Base-by-base conservation (phyloP, 2,797 vertebrate genomes). In the Pterois miles region DNA sequence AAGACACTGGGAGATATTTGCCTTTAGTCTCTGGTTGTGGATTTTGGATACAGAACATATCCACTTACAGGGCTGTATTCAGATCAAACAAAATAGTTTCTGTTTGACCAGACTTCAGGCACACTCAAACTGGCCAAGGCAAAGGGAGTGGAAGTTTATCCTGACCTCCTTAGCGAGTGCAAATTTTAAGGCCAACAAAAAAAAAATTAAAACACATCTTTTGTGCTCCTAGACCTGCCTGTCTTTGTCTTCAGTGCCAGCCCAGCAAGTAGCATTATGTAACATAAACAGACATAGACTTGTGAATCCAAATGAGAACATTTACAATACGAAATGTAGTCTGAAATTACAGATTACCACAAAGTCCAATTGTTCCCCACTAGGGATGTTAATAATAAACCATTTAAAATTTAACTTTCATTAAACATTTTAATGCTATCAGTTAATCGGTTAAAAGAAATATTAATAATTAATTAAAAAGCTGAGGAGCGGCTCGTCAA, bases 1-100 rank as follows among this genome's bases (percentile, higher is more conserved):
- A 77, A 85, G 72, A 87, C 66, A 81, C 77, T n/a, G 64, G 62
- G 58, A 87, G 65, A 76, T 79, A 77, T 85, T 78, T 86, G 60
- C 85, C 79, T 82, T 85, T 76, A 70, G 81, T 87, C 71, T 81
- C 56, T 65, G 53, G 23, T 66, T 78, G 82, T 78, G 64, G 56
- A 83, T 80, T 81, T 78, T 81, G 71, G 71, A 81, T 79, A 70
- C 48, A 74, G 66, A 48, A 53, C 40, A 52, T 84, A 83, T 87
- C 74, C 50, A 74, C 46, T 89, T 80, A 78, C 83, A 82, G 43
- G 27, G 63, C 64, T 82, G 59, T 56, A 76, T 60, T 79, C 59
- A 76, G 71, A 87, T 92, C 82, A 88, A 81, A 86, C 71, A 65
- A 71, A 82, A 75, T 40, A 9, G 23, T 33, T 74, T 78, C 34